A percentile compares a stretch with the other conserved stretches of the same genome.
These are phyloP conservation scores for Dasypus novemcinctus DNA, from an alignment of 2,113 vertebrate species.

Conservation along the genomic window DNA sequence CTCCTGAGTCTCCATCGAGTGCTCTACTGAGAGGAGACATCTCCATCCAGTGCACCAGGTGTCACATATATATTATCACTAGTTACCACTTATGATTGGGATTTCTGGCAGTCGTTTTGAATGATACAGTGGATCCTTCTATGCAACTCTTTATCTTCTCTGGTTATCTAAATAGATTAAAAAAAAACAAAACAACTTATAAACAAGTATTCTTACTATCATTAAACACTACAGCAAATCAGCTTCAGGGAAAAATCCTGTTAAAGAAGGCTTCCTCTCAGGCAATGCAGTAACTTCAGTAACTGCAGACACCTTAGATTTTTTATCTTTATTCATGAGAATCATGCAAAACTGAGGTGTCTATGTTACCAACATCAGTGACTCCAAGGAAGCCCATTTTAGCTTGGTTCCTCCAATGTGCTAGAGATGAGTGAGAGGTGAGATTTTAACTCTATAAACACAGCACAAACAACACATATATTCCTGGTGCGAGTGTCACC, in stretches of 20 bases:
- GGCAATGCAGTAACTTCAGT: neutral
- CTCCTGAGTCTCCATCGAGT: neutral
- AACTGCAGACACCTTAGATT: neutral
- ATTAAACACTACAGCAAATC: slow-evolving; percentile 1
- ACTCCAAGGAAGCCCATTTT: neutral
- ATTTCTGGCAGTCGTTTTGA: slow-evolving; percentile 89
- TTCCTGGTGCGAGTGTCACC: no score
- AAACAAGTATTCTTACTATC: neutral
- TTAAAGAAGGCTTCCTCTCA: no score
- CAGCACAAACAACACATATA: no score
- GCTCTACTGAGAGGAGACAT: no score
- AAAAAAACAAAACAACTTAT: neutral
- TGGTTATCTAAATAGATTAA: slow-evolving; percentile 94
- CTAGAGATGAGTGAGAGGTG: no score
- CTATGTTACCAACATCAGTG: no score
- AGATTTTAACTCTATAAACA: no score
- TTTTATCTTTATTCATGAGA: neutral
- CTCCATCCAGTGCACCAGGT: neutral
- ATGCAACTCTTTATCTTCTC: slow-evolving; percentile 90
- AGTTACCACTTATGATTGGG: slow-evolving; percentile 94
- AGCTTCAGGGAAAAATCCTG: no score
- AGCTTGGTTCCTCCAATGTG: no score
- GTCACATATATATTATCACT: neutral
- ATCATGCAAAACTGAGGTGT: no score
- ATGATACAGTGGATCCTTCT: no score